Conservation (phyloP, 1,140 invertebrate genomes). For the Zaprionus lachaisei region DNA sequence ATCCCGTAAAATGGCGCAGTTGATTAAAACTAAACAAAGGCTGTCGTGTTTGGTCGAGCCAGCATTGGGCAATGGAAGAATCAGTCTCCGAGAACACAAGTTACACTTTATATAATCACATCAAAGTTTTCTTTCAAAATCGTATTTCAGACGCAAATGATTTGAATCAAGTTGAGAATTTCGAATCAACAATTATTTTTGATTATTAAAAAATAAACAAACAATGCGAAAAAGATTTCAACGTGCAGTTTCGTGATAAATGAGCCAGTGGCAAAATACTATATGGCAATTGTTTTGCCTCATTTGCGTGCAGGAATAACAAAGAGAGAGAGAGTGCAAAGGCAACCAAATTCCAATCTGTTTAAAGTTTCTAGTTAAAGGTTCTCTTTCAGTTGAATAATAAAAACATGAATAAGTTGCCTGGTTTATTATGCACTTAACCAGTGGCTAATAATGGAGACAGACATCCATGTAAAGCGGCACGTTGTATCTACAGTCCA, state of each 20-base stretch:
- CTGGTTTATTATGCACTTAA: neutral
- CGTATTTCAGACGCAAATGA: neutral
- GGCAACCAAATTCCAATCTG: neutral
- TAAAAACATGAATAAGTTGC: neutral
- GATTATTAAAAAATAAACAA: conserved; percentile 35
- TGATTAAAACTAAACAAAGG: conserved; percentile 4
- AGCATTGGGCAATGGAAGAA: neutral
- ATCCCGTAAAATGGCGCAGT: neutral
- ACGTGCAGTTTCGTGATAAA: conserved; percentile 2
- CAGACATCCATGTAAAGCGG: conserved; percentile 7
- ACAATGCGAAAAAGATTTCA: conserved; percentile 15
- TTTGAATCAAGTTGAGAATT: neutral
- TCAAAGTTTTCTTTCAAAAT: neutral
- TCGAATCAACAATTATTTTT: neutral
- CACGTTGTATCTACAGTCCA: conserved; percentile 8
- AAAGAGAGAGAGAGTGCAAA: neutral
- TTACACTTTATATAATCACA: neutral
- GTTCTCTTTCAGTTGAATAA: neutral
- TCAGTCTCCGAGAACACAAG: neutral
- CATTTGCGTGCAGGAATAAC: neutral
- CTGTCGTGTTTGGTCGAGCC: neutral
- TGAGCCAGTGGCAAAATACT: neutral
- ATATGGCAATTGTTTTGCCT: neutral
- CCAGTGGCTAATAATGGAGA: neutral
- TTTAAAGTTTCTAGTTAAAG: neutral